phyloP scores from a whole-genome alignment of 2,113 vertebrate species.

The Pyrgilauda ruficollis region DNA sequence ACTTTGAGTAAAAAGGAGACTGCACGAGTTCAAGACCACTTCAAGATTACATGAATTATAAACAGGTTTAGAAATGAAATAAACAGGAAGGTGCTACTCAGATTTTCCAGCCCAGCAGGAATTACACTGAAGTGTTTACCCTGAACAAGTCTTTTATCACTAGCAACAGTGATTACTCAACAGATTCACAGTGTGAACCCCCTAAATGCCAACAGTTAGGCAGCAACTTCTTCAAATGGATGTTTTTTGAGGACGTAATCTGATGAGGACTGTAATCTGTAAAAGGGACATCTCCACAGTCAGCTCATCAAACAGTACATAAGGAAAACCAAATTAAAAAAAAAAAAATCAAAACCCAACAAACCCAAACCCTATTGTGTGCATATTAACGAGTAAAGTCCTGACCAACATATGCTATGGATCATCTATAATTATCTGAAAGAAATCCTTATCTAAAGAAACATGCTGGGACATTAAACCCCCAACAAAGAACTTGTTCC shows the following conservation, averaged over 20 bases:
- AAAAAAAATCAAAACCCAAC: neutral
- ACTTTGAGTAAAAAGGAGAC: neutral
- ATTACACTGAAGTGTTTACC: neutral
- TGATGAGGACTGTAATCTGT: neutral
- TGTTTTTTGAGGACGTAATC: neutral
- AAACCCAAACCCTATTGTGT: rapidly evolving
- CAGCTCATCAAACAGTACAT: neutral
- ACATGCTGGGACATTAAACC: neutral
- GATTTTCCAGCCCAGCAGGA: conserved; percentile 11
- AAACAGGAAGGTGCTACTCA: conserved; percentile 26
- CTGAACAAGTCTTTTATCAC: neutral
- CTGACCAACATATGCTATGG: neutral
- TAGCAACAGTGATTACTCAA: neutral
- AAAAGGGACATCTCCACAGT: neutral
- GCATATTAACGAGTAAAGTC: neutral
- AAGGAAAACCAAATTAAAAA: neutral
- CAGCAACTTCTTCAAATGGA: neutral
- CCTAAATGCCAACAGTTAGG: neutral
- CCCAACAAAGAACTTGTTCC: neutral
- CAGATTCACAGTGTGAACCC: neutral
- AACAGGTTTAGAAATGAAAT: neutral
- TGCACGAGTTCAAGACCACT: neutral
- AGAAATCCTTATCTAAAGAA: neutral
- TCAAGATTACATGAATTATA: neutral
- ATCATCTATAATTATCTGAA: neutral